A percentile compares a stretch with the other conserved stretches of the same genome.
These are phyloP conservation scores for Gnathonemus echidnorhynchus DNA, from an alignment of 2,113 vertebrate species.

Conservation along the genomic window DNA sequence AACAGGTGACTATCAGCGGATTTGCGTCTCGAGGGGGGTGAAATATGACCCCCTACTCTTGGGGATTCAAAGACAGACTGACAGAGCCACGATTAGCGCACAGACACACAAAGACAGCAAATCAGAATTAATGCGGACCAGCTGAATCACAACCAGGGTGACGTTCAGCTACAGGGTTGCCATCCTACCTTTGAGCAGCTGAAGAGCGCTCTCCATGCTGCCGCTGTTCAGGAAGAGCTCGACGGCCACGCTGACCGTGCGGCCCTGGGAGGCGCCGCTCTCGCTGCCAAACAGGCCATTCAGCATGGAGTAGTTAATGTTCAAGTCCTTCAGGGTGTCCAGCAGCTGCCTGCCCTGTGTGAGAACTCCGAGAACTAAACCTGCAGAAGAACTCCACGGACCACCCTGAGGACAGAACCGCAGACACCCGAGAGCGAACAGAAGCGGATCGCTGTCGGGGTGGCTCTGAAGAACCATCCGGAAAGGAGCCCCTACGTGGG, in stretches of 20 bases:
- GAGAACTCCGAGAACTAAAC: neutral
- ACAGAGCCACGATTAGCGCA: neutral
- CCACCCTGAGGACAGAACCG: neutral
- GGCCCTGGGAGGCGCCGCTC: constrained; percentile 66
- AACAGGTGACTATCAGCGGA: neutral
- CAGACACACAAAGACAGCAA: neutral
- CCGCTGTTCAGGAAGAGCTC: constrained; percentile 79
- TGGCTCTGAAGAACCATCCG: neutral
- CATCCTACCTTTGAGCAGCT: constrained; percentile 70
- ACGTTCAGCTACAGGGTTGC: neutral
- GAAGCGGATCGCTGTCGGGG: neutral
- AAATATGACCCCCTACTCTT: neutral
- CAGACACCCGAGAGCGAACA: neutral
- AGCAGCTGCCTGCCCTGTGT: constrained; percentile 75
- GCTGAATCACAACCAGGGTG: neutral
- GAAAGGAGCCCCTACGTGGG: neutral
- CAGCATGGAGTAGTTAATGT: constrained; percentile 69
- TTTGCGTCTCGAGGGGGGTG: neutral
- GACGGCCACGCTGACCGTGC: constrained; percentile 74
- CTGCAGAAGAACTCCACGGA: neutral
- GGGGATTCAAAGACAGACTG: neutral
- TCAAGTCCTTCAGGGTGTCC: constrained; percentile 60
- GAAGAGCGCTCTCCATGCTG: constrained; percentile 69
- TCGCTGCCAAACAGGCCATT: constrained; percentile 73
- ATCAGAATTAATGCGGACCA: neutral